Conservation (phyloP, 2,113 vertebrate species). For the Bujurquina vittata region DNA sequence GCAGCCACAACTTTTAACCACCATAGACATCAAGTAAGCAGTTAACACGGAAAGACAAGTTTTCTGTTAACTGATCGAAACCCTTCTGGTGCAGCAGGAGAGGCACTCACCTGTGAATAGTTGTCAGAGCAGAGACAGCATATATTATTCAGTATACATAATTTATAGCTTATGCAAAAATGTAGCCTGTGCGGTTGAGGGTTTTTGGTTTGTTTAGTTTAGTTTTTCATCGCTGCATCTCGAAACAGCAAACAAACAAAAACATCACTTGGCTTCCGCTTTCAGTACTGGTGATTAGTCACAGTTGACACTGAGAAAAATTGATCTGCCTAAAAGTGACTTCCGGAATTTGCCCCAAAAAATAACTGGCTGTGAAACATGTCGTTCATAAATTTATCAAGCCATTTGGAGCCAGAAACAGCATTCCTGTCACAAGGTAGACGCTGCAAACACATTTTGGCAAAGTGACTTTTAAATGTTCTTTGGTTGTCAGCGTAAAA, state of each 20-base stretch:
- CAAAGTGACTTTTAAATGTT: neutral
- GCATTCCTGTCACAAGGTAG: neutral
- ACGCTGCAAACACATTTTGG: neutral
- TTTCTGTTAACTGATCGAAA: too few species aligned
- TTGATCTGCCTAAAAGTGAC: neutral
- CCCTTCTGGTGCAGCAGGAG: too few species aligned
- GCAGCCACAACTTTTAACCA: too few species aligned
- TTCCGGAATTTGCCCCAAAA: neutral
- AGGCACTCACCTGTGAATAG: too few species aligned
- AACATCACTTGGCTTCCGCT: neutral
- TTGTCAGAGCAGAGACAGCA: too few species aligned
- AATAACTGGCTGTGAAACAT: neutral
- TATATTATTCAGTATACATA: too few species aligned
- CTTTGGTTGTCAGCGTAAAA: neutral
- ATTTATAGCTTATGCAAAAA: too few species aligned
- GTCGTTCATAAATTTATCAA: neutral
- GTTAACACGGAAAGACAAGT: too few species aligned
- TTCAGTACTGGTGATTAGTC: neutral
- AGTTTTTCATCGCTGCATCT: neutral
- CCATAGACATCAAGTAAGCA: neutral
- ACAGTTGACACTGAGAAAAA: too few species aligned
- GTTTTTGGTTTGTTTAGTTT: fast-evolving
- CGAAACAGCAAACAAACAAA: neutral
- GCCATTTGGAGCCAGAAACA: neutral
- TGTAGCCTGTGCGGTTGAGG: neutral